A percentile compares a stretch with the other conserved stretches of the same genome.
Conservation (phyloP, 2,113 vertebrate genomes). For the Sphyrna mokarran region DNA sequence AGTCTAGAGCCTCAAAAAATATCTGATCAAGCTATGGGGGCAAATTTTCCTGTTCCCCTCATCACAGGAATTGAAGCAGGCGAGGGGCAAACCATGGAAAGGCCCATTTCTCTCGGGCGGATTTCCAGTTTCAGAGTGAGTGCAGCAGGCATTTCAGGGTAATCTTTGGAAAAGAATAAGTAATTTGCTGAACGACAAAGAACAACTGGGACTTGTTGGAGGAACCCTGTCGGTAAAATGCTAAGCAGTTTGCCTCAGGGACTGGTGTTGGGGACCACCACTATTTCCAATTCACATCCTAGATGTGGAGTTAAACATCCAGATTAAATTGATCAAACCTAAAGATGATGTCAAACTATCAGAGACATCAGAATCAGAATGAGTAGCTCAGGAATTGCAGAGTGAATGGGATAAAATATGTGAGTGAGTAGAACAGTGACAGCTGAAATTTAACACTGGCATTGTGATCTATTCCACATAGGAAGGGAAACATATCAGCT, state of each 20-base stretch:
- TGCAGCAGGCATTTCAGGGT: background rate
- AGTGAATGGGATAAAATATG: conserved; percentile 7
- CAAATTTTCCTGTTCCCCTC: too few relatives aligned
- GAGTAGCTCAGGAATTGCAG: background rate
- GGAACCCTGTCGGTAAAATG: background rate
- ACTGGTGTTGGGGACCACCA: background rate
- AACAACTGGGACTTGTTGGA: conserved; percentile 22
- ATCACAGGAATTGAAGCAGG: too few relatives aligned
- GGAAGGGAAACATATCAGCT: conserved; percentile 20
- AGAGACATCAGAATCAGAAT: background rate
- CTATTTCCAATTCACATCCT: conserved; percentile 10
- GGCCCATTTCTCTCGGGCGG: too few relatives aligned
- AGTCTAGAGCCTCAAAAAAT: background rate
- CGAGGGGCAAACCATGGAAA: too few relatives aligned
- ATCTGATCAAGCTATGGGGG: background rate
- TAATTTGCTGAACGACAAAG: background rate
- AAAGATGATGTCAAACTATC: background rate
- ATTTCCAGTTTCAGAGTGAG: too few relatives aligned
- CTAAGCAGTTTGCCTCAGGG: background rate
- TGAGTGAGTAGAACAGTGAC: background rate
- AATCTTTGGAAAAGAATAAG: background rate
- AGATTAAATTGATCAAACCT: background rate
- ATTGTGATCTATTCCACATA: background rate
- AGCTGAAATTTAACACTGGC: background rate
- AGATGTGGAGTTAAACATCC: background rate